Conservation (phyloP, 2,113 vertebrate genomes). For the Hyla sarda region DNA sequence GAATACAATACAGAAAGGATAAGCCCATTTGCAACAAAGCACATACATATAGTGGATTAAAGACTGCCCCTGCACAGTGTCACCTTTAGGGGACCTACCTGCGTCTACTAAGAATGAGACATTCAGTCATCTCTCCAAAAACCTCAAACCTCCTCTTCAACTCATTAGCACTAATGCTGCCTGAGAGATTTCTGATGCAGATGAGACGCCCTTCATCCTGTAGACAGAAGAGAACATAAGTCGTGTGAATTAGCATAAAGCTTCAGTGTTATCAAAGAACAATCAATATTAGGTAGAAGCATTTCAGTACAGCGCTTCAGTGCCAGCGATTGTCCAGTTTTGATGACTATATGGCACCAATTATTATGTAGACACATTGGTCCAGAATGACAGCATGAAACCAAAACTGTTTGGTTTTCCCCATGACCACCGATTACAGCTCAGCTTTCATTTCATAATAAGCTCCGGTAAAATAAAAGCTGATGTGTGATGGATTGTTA, state of each 20-base stretch:
- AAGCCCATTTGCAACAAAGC: background rate
- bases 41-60: background rate
- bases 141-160: conserved; percentile 93
- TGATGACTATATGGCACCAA: background rate
- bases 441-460: too few relatives aligned
- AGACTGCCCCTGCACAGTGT: background rate
- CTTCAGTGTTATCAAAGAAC: background rate
- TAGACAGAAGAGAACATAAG: conserved; percentile 41
- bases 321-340: too few relatives aligned
- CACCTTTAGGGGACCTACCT: conserved; percentile 50
- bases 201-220: conserved; percentile 95
- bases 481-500: too few relatives aligned
- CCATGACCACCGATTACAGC: too few relatives aligned
- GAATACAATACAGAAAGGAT: conserved; percentile 35
- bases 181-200: conserved; percentile 91
- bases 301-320: too few relatives aligned
- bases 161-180: conserved; percentile 88
- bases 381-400: too few relatives aligned
- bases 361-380: background rate
- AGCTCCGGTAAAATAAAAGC: too few relatives aligned
- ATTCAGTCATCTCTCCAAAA: conserved; percentile 90
- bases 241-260: background rate
- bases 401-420: too few relatives aligned
- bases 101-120: conserved; percentile 88
- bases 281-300: too few relatives aligned